Evolutionary conservation across 1,140 invertebrate species (phyloP).

Genomic region (Lepidurus couesii): DNA sequence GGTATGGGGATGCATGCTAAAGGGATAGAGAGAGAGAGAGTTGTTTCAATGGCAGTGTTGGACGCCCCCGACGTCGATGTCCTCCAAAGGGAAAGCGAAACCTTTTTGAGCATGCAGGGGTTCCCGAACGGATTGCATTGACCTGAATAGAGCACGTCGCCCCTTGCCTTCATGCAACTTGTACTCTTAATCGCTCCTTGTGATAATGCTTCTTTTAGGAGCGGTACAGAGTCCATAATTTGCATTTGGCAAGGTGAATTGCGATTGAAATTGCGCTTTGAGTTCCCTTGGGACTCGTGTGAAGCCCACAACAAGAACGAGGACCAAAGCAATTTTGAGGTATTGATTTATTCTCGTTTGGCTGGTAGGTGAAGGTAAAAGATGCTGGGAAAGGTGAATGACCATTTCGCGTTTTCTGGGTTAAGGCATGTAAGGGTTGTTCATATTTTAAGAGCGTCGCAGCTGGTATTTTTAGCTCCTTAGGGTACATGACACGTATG

Average conservation of each 20-base stretch:
- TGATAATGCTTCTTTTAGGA: not conserved
- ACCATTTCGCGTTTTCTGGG: not conserved
- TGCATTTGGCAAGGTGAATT: no score
- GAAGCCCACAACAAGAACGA: no score
- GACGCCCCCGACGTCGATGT: not conserved
- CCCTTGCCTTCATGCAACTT: not conserved
- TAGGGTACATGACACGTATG: not conserved
- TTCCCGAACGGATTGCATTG: not conserved
- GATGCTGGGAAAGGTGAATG: not conserved
- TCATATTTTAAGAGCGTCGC: not conserved
- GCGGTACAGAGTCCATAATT: no score
- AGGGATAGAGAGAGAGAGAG: not conserved
- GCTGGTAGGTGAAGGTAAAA: not conserved
- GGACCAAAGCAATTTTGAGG: not conserved
- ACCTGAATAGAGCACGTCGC: constrained; percentile 7
- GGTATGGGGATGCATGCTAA: not conserved
- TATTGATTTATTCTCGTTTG: not conserved
- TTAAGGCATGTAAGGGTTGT: not conserved
- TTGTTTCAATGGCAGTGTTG: not conserved
- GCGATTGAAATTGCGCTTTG: no score
- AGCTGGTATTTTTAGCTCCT: not conserved
- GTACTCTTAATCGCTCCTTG: not conserved
- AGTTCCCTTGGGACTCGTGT: no score
- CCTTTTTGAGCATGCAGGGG: not conserved
- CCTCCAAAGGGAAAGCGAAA: constrained; percentile 18